phyloP scores from a whole-genome alignment of 35 echinoderm and acorn worm species.

The Nesometra sesokonis region DNA sequence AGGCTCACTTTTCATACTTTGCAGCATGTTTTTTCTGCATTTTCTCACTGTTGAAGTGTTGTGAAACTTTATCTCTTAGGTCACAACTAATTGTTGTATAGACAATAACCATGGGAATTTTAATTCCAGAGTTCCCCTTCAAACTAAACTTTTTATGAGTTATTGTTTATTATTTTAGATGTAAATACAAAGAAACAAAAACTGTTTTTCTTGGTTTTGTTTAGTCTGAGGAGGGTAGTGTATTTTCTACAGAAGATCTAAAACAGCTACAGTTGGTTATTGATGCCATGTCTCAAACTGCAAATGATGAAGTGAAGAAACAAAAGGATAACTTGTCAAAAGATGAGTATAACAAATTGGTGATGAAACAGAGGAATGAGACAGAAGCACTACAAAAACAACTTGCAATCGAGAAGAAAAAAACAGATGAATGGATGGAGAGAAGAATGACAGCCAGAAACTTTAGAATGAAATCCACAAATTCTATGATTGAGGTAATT shows the following conservation, averaged over 20 bases:
- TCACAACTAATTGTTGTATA: too few relatives aligned
- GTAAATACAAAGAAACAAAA: too few relatives aligned
- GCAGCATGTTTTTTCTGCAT: too few relatives aligned
- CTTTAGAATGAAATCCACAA: not conserved
- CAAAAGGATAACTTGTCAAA: constrained; percentile 47
- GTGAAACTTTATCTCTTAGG: too few relatives aligned
- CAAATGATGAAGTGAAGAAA: constrained; percentile 41
- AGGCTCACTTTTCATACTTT: too few relatives aligned
- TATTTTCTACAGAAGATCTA: not conserved
- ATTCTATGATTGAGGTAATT: not conserved
- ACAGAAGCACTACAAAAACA: constrained; percentile 16
- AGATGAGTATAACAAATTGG: constrained; percentile 55
- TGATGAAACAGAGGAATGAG: constrained; percentile 54
- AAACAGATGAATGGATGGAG: not conserved
- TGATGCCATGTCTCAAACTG: constrained; percentile 7
- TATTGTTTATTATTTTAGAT: too few relatives aligned
- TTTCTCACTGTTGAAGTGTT: too few relatives aligned
- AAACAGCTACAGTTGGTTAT: not conserved
- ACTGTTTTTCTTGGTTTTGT: not conserved
- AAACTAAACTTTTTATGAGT: too few relatives aligned
- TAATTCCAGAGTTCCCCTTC: too few relatives aligned
- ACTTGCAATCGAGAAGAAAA: not conserved
- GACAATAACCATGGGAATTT: too few relatives aligned
- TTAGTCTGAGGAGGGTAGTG: not conserved
- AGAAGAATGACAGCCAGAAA: not conserved